Conservation (phyloP, 1,140 invertebrate species). For the Eriosoma lanigerum region DNA sequence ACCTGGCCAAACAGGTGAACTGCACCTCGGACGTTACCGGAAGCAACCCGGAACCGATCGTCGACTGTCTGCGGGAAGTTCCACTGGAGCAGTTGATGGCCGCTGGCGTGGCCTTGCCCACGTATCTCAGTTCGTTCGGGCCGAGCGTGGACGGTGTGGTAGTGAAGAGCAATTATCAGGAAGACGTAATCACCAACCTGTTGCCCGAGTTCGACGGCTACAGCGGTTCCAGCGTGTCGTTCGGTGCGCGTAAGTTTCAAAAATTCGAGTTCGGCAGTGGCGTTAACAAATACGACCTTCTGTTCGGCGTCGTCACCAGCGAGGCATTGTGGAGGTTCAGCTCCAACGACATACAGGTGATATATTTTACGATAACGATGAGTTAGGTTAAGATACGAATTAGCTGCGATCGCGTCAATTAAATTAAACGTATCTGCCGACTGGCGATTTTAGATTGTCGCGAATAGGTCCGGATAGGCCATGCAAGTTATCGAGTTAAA, state of each 20-base stretch:
- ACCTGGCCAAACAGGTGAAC: constrained; percentile 81
- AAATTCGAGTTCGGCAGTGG: constrained; percentile 59
- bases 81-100: constrained; percentile 75
- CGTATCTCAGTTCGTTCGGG: constrained; percentile 81
- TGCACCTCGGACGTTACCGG: constrained; percentile 77
- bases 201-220: constrained; percentile 56
- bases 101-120: constrained; percentile 77
- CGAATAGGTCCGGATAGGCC: too few relatives aligned
- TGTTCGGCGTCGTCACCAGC: constrained; percentile 82
- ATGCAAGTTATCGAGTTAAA: too few relatives aligned
- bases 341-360: constrained; percentile 48
- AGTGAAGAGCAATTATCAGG: constrained; percentile 76
- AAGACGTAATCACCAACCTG: constrained; percentile 65
- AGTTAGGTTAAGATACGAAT: too few relatives aligned
- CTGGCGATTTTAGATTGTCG: too few relatives aligned
- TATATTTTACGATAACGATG: too few relatives aligned
- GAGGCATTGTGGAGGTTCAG: constrained; percentile 71
- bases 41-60: constrained; percentile 73
- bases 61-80: constrained; percentile 77
- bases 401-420: too few relatives aligned
- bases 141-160: constrained; percentile 85
- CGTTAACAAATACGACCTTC: constrained; percentile 71
- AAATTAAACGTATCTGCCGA: too few relatives aligned
- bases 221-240: constrained; percentile 42
- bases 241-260: constrained; percentile 51